phyloP scores from a whole-genome alignment of 2,888 invertebrate genomes.

The Alitta virens region DNA sequence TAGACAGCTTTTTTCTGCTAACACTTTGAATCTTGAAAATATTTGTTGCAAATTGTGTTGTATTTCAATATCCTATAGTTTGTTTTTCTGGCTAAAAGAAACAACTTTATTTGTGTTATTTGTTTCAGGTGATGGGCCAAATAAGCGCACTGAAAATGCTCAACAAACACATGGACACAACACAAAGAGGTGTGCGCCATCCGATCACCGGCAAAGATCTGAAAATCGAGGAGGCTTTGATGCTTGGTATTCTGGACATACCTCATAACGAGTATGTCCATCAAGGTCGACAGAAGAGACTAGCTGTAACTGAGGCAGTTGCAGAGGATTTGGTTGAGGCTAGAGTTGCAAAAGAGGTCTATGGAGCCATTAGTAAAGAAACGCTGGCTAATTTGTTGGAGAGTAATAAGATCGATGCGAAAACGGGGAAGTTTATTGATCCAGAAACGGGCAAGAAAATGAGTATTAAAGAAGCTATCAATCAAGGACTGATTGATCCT shows the following conservation, averaged over 20 bases:
- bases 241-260: slow-evolving; percentile 37
- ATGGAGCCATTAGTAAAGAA: slow-evolving; percentile 40
- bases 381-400: slow-evolving; percentile 41
- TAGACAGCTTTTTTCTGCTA: too few relatives aligned
- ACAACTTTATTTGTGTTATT: too few relatives aligned
- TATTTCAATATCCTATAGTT: too few relatives aligned
- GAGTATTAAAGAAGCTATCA: slow-evolving; percentile 53
- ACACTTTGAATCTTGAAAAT: too few relatives aligned
- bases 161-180: slow-evolving; percentile 30
- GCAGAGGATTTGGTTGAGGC: slow-evolving; percentile 40
- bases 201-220: slow-evolving; percentile 73
- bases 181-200: slow-evolving; percentile 63
- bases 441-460: slow-evolving; percentile 53
- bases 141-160: slow-evolving; percentile 38
- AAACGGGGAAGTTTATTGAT: slow-evolving; percentile 58
- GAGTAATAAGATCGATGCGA: slow-evolving; percentile 57
- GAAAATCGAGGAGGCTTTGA: slow-evolving; percentile 58
- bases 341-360: slow-evolving; percentile 37
- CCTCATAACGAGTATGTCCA: slow-evolving; percentile 11
- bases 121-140: slow-evolving; percentile 37
- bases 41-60: too few relatives aligned
- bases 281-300: too few relatives aligned
- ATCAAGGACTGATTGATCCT: slow-evolving; percentile 40
- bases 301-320: too few relatives aligned
- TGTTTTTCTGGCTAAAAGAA: too few relatives aligned